phyloP scores from a whole-genome alignment of 2,113 vertebrate genomes.

The Urocolius indicus region DNA sequence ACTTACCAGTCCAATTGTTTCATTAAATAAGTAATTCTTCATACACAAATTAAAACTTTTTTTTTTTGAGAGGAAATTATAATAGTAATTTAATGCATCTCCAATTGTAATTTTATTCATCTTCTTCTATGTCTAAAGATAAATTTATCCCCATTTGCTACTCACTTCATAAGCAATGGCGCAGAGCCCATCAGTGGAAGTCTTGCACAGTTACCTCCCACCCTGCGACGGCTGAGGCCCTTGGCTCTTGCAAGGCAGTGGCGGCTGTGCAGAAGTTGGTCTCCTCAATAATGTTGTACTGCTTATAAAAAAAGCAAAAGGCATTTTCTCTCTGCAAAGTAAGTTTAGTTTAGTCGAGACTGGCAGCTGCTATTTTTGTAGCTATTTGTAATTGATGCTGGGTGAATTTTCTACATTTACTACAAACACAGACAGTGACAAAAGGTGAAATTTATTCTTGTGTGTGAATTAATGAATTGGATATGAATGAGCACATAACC shows the following conservation, averaged over 20 bases:
- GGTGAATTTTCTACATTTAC: conserved; percentile 19
- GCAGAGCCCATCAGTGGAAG: neutral
- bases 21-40: no score
- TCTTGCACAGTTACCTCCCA: neutral
- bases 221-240: rapidly evolving
- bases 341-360: neutral
- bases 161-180: neutral
- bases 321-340: neutral
- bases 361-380: neutral
- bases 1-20: no score
- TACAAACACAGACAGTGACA: neutral
- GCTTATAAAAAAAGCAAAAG: neutral
- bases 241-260: neutral
- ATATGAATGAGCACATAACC: conserved; percentile 12
- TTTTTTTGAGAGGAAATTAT: no score
- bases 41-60: no score
- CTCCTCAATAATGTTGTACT: neutral
- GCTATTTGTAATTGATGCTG: neutral
- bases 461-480: neutral
- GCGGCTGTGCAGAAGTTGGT: neutral
- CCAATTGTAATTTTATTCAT: neutral
- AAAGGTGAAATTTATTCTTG: neutral
- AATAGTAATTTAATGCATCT: no score
- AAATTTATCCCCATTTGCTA: neutral
- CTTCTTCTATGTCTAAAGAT: neutral